phyloP scores from a whole-genome alignment of 92 coral and sea anemone genomes.

The Nematostella vectensis region DNA sequence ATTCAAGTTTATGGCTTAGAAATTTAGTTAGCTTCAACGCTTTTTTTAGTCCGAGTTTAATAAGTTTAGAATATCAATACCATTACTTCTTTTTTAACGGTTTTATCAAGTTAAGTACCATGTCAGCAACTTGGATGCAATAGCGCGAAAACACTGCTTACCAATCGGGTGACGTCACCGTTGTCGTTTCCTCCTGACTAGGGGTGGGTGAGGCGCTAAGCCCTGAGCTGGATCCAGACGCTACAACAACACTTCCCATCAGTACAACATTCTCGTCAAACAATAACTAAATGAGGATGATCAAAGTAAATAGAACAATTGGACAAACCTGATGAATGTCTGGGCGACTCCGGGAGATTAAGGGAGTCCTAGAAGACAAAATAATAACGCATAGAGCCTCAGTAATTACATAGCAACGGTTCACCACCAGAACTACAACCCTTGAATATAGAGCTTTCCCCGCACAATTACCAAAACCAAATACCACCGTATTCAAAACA shows the following conservation, averaged over 20 bases:
- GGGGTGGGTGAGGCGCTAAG: conserved; percentile 68
- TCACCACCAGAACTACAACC: too few relatives aligned
- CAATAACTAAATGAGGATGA: not conserved
- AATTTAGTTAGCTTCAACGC: too few relatives aligned
- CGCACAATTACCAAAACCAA: too few relatives aligned
- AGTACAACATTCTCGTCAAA: not conserved
- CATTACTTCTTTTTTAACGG: too few relatives aligned
- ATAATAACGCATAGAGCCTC: not conserved
- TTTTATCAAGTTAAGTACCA: too few relatives aligned
- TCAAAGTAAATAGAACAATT: too few relatives aligned
- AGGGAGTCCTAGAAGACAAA: conserved; percentile 49
- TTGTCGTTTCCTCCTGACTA: conserved; percentile 55
- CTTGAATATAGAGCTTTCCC: too few relatives aligned
- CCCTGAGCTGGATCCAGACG: conserved; percentile 72
- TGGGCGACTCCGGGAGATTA: conserved; percentile 74
- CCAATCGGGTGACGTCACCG: conserved; percentile 73
- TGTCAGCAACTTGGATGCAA: too few relatives aligned
- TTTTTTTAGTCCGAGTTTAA: too few relatives aligned
- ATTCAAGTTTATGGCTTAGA: too few relatives aligned
- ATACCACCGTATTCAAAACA: too few relatives aligned
- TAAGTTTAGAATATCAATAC: too few relatives aligned
- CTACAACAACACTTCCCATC: not conserved
- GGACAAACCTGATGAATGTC: conserved; percentile 61
- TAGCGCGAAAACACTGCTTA: conserved; percentile 9
- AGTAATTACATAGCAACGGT: not conserved